Conservation (phyloP, 2,888 invertebrate species). For the Sminthurides aquaticus region DNA sequence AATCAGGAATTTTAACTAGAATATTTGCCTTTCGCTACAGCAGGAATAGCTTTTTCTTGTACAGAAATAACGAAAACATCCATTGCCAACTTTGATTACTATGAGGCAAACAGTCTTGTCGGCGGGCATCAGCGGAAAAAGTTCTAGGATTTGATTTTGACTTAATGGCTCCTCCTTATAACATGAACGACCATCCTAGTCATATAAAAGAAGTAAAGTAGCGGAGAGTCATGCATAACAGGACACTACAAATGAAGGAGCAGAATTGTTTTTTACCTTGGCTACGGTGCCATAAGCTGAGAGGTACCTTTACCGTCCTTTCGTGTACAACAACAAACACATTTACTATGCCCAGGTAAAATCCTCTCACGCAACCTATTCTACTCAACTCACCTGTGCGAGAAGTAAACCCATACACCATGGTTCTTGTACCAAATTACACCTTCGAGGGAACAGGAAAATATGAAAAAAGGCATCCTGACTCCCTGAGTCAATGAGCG, state of each 20-base stretch:
- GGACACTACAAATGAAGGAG: no score
- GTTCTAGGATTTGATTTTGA: no score
- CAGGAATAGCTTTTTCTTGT: no score
- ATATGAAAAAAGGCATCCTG: constrained; percentile 15
- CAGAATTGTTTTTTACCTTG: no score
- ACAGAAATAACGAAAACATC: no score
- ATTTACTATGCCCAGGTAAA: not conserved
- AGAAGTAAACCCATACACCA: not conserved
- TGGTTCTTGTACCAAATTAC: not conserved
- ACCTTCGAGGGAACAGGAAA: constrained; percentile 10
- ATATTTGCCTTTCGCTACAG: no score
- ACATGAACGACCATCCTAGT: no score
- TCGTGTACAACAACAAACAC: not conserved
- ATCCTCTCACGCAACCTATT: not conserved
- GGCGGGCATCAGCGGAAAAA: no score
- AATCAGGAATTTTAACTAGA: no score
- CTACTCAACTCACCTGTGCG: not conserved
- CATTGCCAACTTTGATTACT: no score
- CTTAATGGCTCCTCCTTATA: no score
- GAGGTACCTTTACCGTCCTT: not conserved
- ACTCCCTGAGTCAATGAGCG: not conserved
- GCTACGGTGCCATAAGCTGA: not conserved
- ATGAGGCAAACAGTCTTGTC: no score
- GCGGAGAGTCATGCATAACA: not conserved
- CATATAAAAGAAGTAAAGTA: not conserved